Conservation (phyloP, 2,797 vertebrate genomes). For the Coracias cyanogaster region DNA sequence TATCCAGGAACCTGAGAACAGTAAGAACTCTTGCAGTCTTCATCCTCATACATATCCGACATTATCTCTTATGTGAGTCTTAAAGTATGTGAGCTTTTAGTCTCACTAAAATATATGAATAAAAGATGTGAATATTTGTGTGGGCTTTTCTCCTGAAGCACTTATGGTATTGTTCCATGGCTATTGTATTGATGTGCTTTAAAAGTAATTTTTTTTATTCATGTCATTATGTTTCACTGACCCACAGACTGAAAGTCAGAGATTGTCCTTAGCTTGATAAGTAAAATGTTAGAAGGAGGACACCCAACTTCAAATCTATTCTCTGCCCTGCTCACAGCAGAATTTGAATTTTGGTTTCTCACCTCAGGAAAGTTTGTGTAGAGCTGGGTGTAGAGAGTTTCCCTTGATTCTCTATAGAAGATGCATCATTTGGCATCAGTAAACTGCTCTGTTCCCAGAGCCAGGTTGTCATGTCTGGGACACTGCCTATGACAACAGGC, state of each 20-base stretch:
- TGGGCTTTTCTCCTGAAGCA: background rate
- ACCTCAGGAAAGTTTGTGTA: background rate
- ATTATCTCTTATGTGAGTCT: background rate
- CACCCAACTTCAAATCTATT: background rate
- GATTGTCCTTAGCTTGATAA: background rate
- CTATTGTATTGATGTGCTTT: background rate
- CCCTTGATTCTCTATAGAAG: rapidly evolving
- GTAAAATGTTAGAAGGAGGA: background rate
- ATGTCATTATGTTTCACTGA: background rate
- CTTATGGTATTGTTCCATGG: background rate
- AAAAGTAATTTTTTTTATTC: conserved; percentile 9
- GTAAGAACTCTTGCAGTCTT: background rate
- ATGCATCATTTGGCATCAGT: background rate
- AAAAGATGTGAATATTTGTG: background rate
- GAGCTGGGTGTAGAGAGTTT: background rate
- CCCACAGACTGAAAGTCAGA: background rate
- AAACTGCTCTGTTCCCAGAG: background rate
- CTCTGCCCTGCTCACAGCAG: background rate
- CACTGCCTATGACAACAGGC: background rate
- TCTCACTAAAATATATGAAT: background rate
- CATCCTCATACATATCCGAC: background rate
- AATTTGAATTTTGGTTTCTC: background rate
- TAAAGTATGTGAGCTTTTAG: background rate
- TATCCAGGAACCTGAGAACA: background rate
- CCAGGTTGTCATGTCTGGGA: background rate